Evolutionary conservation across 2,888 invertebrate species (phyloP).

Genomic region (Petrolisthes manimaculis): DNA sequence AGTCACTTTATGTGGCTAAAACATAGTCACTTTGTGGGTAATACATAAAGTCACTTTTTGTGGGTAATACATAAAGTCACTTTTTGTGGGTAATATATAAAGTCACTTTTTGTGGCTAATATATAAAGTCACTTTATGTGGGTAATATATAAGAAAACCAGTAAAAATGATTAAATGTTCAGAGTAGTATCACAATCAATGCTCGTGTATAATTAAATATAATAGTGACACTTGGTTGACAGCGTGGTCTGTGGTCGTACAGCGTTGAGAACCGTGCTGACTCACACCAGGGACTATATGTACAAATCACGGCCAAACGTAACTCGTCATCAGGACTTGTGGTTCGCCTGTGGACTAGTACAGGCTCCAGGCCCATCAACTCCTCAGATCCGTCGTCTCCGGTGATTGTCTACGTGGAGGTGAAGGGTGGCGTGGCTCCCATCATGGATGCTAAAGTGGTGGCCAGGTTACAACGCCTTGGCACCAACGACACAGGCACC

Average conservation of each 20-base stretch:
- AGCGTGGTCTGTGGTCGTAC: slow-evolving; percentile 64
- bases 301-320: slow-evolving; percentile 60
- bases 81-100: too few relatives aligned
- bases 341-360: slow-evolving; percentile 61
- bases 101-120: too few relatives aligned
- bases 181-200: neutral
- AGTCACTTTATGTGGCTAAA: too few relatives aligned
- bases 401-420: slow-evolving; percentile 68
- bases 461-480: slow-evolving; percentile 56
- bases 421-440: slow-evolving; percentile 72
- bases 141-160: too few relatives aligned
- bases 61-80: too few relatives aligned
- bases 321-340: slow-evolving; percentile 56
- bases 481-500: slow-evolving; percentile 67
- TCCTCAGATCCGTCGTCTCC: slow-evolving; percentile 59
- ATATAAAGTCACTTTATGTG: too few relatives aligned
- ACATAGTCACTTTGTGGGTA: too few relatives aligned
- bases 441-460: slow-evolving; percentile 53
- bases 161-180: too few relatives aligned
- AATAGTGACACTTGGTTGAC: neutral
- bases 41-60: too few relatives aligned
- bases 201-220: neutral
- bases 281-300: slow-evolving; percentile 64
- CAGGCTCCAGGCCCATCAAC: slow-evolving; percentile 54
- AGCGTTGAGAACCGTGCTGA: slow-evolving; percentile 64